phyloP scores from a whole-genome alignment of 2,797 vertebrate genomes.

The Notoglanidium macrostoma region DNA sequence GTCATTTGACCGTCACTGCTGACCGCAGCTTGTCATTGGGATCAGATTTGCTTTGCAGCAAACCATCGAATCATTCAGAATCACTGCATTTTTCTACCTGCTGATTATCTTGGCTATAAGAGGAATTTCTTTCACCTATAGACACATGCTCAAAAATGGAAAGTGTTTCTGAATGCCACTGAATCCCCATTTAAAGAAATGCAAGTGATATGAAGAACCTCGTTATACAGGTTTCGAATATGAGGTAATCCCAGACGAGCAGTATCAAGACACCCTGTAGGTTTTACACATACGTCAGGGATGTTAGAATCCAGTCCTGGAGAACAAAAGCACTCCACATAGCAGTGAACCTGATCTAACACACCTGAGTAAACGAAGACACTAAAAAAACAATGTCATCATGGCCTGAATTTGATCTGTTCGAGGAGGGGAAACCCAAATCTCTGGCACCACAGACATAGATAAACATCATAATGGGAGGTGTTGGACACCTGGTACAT shows the following conservation, averaged over 20 bases:
- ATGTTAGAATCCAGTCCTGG: background rate
- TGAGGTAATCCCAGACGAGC: background rate
- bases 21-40: constrained; percentile 7
- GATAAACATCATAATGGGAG: constrained; percentile 6
- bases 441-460: background rate
- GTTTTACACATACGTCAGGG: background rate
- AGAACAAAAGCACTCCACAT: background rate
- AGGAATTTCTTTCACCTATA: background rate
- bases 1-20: constrained; percentile 1
- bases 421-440: background rate
- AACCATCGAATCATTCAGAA: background rate
- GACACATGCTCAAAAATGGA: background rate
- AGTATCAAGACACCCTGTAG: too few relatives aligned
- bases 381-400: background rate
- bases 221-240: background rate
- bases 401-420: background rate
- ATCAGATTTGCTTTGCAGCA: background rate
- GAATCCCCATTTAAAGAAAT: background rate
- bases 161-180: background rate
- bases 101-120: too few relatives aligned
- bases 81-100: background rate
- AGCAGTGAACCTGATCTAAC: background rate
- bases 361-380: background rate
- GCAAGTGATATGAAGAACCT: background rate
- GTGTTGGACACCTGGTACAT: constrained; percentile 31